Conservation (phyloP, 2,888 invertebrate genomes). For the Drosophila diplacantha region DNA sequence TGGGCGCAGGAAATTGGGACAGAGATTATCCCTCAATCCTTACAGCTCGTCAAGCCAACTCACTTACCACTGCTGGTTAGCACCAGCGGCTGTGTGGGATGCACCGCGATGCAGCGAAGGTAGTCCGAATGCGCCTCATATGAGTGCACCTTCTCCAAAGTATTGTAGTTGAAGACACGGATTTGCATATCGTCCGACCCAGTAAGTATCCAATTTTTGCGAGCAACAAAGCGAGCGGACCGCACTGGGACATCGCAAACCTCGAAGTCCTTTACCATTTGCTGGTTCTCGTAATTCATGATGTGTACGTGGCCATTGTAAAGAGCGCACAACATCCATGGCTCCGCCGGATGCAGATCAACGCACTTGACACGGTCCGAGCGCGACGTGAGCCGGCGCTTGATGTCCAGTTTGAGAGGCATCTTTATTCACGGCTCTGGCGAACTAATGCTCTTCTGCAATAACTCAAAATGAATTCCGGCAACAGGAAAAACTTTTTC, state of each 20-base stretch:
- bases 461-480: constrained; percentile 43
- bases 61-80: constrained; percentile 95
- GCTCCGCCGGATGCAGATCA: constrained; percentile 97
- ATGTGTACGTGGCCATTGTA: constrained; percentile 99
- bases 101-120: constrained; percentile 95
- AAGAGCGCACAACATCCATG: constrained; percentile 98
- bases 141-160: constrained; percentile 94
- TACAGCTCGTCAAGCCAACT: background rate
- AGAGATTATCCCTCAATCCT: constrained; percentile 2
- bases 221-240: constrained; percentile 95
- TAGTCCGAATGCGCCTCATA: constrained; percentile 99
- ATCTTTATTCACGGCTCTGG: constrained; percentile 57
- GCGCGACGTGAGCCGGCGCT: constrained; percentile 96
- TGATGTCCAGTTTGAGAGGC: constrained; percentile 98
- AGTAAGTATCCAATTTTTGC: constrained; percentile 99
- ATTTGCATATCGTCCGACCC: constrained; percentile 98
- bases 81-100: constrained; percentile 97
- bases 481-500: constrained; percentile 51
- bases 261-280: constrained; percentile 91
- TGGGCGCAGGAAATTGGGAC: background rate
- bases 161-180: constrained; percentile 98
- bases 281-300: constrained; percentile 98
- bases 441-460: constrained; percentile 27
- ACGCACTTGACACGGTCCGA: constrained; percentile 99
- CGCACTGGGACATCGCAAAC: constrained; percentile 98